These are phyloP conservation scores for Crenuchus spilurus DNA, from an alignment of 2,797 vertebrate species.

Conservation along the genomic window DNA sequence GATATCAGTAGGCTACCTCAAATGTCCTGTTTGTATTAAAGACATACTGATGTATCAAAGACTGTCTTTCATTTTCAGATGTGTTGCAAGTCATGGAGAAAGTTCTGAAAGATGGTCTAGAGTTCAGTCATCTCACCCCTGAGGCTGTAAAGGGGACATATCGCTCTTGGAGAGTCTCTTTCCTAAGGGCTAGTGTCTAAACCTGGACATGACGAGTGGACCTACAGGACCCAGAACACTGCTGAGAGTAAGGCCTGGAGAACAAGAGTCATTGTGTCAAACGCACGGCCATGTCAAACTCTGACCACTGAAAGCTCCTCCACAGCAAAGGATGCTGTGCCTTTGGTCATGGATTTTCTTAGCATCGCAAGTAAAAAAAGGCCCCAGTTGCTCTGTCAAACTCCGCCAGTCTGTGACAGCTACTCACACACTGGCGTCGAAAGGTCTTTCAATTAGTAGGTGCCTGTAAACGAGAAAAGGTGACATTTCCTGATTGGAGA, in stretches of 20 bases:
- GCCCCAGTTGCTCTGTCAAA: slow-evolving; percentile 7
- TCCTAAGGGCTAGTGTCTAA: slow-evolving; percentile 26
- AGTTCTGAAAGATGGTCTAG: not conserved
- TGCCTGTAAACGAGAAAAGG: slow-evolving; percentile 25
- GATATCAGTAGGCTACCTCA: no score
- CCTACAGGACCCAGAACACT: slow-evolving; percentile 34
- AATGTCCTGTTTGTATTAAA: not conserved
- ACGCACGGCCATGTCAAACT: slow-evolving; percentile 43
- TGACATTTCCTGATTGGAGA: slow-evolving; percentile 29
- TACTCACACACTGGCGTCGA: slow-evolving; percentile 8
- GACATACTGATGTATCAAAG: no score
- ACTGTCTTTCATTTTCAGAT: not conserved
- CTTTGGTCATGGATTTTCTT: slow-evolving; percentile 41
- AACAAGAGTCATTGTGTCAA: slow-evolving; percentile 42
- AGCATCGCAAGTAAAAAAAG: slow-evolving; percentile 16
- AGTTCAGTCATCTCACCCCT: slow-evolving; percentile 16
- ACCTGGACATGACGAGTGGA: slow-evolving; percentile 42
- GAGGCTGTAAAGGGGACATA: slow-evolving; percentile 23
- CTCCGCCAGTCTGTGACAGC: not conserved
- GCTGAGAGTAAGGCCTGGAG: slow-evolving; percentile 23
- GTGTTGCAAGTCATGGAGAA: not conserved
- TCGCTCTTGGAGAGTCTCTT: slow-evolving; percentile 26
- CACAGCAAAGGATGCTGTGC: slow-evolving; percentile 13
- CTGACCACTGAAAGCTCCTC: slow-evolving; percentile 37
- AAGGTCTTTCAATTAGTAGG: slow-evolving; percentile 37